Conservation (phyloP, 2,888 invertebrate genomes). For the Ecliptopera silaceata region DNA sequence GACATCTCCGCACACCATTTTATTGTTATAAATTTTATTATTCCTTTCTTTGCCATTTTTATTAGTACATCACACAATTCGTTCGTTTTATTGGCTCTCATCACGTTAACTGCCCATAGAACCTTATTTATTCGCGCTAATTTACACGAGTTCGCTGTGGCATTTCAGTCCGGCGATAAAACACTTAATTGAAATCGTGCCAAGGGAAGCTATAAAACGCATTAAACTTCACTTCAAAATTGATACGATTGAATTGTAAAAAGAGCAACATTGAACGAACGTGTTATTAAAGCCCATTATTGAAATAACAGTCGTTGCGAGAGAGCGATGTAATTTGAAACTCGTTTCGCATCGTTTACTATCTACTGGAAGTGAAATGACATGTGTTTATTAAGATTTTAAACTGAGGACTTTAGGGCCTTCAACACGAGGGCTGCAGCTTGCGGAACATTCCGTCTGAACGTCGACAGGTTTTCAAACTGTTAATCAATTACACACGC, state of each 20-base stretch:
- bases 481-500: constrained; percentile 79
- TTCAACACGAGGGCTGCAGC: constrained; percentile 20
- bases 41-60: constrained; percentile 57
- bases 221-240: constrained; percentile 42
- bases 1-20: constrained; percentile 60
- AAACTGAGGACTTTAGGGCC: constrained; percentile 40
- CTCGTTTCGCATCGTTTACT: constrained; percentile 46
- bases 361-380: constrained; percentile 44
- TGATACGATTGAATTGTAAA: constrained; percentile 47
- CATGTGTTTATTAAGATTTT: constrained; percentile 63
- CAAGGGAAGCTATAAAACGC: constrained; percentile 48
- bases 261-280: constrained; percentile 50
- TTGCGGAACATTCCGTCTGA: constrained; percentile 35
- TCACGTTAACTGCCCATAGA: constrained; percentile 46
- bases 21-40: constrained; percentile 64
- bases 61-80: constrained; percentile 55
- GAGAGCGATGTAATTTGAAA: constrained; percentile 39
- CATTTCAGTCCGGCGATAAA: constrained; percentile 43
- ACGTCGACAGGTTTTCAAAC: constrained; percentile 66
- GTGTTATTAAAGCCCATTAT: constrained; percentile 53
- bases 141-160: constrained; percentile 42
- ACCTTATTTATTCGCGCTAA: constrained; percentile 41
- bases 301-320: constrained; percentile 46
- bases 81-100: constrained; percentile 46
- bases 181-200: constrained; percentile 54